These are phyloP conservation scores for Microcebus ravelobensis DNA, from an alignment of 2,113 vertebrate genomes.

Conservation along the genomic window DNA sequence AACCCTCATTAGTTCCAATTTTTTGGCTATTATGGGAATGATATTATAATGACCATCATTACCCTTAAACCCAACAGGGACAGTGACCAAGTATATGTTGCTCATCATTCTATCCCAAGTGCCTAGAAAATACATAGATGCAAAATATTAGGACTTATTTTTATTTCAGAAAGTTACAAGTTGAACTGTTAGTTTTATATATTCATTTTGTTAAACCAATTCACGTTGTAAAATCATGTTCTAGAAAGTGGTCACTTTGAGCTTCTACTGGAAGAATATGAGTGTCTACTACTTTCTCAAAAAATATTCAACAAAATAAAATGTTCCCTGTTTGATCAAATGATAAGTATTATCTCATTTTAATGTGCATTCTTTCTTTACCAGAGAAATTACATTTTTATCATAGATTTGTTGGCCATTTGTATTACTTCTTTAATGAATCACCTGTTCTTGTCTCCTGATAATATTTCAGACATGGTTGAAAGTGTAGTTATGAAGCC, in stretches of 20 bases:
- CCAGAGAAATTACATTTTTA: background rate
- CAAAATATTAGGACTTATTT: slow-evolving; percentile 2
- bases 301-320: background rate
- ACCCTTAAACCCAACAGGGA: background rate
- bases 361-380: slow-evolving; percentile 11
- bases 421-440: background rate
- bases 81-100: background rate
- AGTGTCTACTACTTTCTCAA: background rate
- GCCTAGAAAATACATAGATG: background rate
- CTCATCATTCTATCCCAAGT: background rate
- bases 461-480: background rate
- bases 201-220: background rate
- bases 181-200: background rate
- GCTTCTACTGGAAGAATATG: background rate
- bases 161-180: background rate
- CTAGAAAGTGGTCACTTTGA: background rate
- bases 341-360: background rate
- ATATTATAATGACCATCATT: background rate
- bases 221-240: background rate
- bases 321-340: background rate
- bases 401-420: background rate
- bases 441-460: background rate
- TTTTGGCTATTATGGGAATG: background rate
- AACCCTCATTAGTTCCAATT: background rate
- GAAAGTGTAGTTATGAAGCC: background rate